Conservation (phyloP, 1,140 invertebrate species). For the Aphis craccivora region DNA sequence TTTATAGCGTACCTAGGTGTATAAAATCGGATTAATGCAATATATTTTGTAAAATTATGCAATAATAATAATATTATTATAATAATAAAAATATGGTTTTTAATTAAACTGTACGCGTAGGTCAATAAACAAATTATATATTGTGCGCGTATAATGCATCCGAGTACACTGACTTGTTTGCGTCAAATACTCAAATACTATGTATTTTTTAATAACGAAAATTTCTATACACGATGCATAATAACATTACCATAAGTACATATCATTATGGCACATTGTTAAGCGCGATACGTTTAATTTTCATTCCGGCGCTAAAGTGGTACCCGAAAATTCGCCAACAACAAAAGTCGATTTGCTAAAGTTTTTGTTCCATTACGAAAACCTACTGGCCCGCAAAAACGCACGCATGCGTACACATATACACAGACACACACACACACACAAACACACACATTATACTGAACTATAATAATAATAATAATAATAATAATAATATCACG, state of each 20-base stretch:
- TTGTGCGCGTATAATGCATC: not conserved
- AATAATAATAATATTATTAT: not conserved
- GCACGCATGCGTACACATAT: not conserved
- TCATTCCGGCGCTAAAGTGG: not conserved
- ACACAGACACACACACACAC: not conserved
- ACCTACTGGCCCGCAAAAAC: not conserved
- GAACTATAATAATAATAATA: not conserved
- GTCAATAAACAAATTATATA: not conserved
- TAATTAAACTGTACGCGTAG: not conserved
- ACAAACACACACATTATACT: not conserved
- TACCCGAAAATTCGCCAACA: not conserved
- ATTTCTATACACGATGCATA: not conserved
- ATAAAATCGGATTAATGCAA: not conserved
- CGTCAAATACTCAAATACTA: not conserved
- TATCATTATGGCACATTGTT: not conserved
- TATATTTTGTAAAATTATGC: not conserved
- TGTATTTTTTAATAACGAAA: not conserved
- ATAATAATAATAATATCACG: constrained; percentile 3
- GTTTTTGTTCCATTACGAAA: not conserved
- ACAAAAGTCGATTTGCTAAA: not conserved
- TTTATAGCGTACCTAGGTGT: not conserved
- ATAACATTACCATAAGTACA: not conserved
- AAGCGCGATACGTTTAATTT: not conserved
- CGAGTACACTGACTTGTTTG: not conserved
- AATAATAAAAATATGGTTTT: not conserved